Base-by-base conservation (phyloP, 2,113 vertebrate genomes). In the Pitta sordida region DNA sequence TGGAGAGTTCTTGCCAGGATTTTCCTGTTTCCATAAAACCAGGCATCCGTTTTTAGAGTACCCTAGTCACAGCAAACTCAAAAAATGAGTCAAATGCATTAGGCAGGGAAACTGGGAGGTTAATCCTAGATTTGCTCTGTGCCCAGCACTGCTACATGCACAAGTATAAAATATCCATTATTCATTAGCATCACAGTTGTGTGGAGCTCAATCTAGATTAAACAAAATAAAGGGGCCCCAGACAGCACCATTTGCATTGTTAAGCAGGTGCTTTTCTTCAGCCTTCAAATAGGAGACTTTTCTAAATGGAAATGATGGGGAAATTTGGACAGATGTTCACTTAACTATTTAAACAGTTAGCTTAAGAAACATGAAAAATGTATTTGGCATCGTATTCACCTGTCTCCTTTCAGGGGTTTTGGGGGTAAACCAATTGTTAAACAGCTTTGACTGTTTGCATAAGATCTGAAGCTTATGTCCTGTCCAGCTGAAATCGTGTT, bases 101-200 rank as follows among this genome's bases (percentile, higher is more conserved):
- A 93, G 91, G 70, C 73, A 87, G 92, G 90, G 83, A 93, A 63
- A 75, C 63, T 48, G 92, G 93, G 92, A 91, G 92, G 91, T 92
- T 98, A 97, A 98, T 98, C 97, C 97, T 96, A 56, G 91, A 98
- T 98, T 96, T 97, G 97, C 97, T 95, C 96, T 85, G 91, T 86
- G 94, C 91, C 85, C 86, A 87, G 89, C 80, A 90, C 94, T 87
- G 76, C 96, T 96, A 92, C 83, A 48, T 70, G 95, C 96, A 94
- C 87, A 91, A 96, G 93, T 90, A 88, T 95, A 93, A 95, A 95
- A 95, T 95, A 97, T 98, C 96, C 96, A 98, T 98, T 98, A 97
- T 98, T 98, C 97, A 98, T 96, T 95, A 97, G 96, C 86, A 91
- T 92, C 96, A 95, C 96, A 97, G 96, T 97, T 96, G 97, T 97